Percentiles rank a stretch among this genome's conserved stretches.
phyloP scores from a whole-genome alignment of 2,113 vertebrate genomes.

The Anguilla rostrata region DNA sequence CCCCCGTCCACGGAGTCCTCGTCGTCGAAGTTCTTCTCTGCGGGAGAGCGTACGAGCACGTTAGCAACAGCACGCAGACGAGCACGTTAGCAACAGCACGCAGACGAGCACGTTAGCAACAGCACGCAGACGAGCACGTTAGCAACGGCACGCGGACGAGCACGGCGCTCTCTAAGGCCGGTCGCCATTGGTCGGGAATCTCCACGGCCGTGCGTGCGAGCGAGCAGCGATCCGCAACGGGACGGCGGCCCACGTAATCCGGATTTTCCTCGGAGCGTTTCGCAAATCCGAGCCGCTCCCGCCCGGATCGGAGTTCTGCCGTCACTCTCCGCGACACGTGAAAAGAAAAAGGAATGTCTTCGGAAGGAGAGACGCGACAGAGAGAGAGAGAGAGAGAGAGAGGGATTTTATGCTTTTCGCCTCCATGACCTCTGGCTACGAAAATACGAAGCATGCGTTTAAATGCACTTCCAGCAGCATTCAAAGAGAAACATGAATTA shows the following conservation, averaged over 20 bases:
- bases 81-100: too few relatives aligned
- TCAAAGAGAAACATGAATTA: background rate
- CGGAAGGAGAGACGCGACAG: background rate
- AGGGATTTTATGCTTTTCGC: background rate
- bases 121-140: too few relatives aligned
- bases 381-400: background rate
- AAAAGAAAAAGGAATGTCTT: background rate
- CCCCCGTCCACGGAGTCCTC: slow-evolving; percentile 97
- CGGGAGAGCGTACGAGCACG: background rate
- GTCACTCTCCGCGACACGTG: background rate
- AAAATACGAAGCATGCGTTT: background rate
- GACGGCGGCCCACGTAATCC: background rate
- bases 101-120: too few relatives aligned
- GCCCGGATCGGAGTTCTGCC: background rate
- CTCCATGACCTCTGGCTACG: background rate
- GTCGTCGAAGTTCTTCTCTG: slow-evolving; percentile 99
- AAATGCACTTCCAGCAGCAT: background rate
- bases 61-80: background rate
- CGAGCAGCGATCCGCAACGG: background rate
- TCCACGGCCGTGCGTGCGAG: background rate
- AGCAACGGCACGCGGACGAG: too few relatives aligned
- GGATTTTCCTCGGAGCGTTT: background rate
- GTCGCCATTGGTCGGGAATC: background rate
- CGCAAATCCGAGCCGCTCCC: background rate
- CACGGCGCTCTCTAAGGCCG: background rate